Percentiles rank a stretch among this genome's conserved stretches.
phyloP scores from a whole-genome alignment of 2,888 invertebrate genomes.

The Sipunculus nudus region DNA sequence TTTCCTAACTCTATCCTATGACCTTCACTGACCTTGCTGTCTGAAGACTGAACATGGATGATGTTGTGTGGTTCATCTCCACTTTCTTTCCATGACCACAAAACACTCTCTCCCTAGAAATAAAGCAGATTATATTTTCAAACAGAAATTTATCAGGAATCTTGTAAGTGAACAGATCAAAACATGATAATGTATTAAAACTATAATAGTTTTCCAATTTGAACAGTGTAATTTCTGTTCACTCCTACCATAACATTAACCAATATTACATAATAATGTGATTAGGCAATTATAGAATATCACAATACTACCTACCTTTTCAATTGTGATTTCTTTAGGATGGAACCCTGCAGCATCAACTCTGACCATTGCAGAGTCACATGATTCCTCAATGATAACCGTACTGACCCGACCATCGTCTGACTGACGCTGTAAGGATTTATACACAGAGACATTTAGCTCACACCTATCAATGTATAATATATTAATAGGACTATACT shows the following conservation, averaged over 20 bases:
- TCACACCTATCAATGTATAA: too few relatives aligned
- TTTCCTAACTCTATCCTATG: too few relatives aligned
- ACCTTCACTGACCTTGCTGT: constrained; percentile 59
- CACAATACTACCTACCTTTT: constrained; percentile 46
- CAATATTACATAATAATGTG: too few relatives aligned
- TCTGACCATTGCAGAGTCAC: constrained; percentile 58
- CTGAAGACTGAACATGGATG: constrained; percentile 62
- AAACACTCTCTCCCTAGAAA: constrained; percentile 59
- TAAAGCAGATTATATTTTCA: constrained; percentile 1
- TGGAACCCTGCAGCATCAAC: constrained; percentile 63
- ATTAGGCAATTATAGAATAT: background rate
- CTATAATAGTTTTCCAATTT: too few relatives aligned
- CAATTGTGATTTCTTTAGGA: constrained; percentile 56
- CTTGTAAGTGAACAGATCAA: too few relatives aligned
- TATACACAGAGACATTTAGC: too few relatives aligned
- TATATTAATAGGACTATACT: too few relatives aligned
- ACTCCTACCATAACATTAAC: too few relatives aligned
- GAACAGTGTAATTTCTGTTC: too few relatives aligned
- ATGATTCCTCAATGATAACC: constrained; percentile 61
- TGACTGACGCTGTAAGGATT: too few relatives aligned
- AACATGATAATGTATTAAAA: too few relatives aligned
- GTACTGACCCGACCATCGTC: constrained; percentile 54
- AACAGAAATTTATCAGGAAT: too few relatives aligned
- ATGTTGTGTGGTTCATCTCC: constrained; percentile 63
- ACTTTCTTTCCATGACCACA: constrained; percentile 64